A percentile compares a stretch with the other conserved stretches of the same genome.
These are phyloP conservation scores for Mastomys coucha DNA, from an alignment of 2,113 vertebrate species.

Conservation along the genomic window DNA sequence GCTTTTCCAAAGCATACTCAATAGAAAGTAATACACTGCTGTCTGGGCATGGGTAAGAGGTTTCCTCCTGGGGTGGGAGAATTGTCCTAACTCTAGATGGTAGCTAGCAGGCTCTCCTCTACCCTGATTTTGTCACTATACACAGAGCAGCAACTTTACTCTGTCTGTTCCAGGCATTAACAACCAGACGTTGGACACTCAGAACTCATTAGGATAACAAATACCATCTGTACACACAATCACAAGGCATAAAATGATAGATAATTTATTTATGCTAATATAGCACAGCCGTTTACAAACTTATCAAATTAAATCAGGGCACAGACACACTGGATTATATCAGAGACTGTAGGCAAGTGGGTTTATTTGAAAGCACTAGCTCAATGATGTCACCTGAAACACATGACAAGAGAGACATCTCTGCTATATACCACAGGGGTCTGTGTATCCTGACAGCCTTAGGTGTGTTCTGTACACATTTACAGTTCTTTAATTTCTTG, in stretches of 20 bases:
- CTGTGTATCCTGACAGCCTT: neutral
- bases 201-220: neutral
- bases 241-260: neutral
- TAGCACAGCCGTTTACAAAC: neutral
- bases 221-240: neutral
- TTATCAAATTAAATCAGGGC: neutral
- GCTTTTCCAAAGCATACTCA: conserved; percentile 33
- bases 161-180: neutral
- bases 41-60: neutral
- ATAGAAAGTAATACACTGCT: conserved; percentile 11
- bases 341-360: neutral
- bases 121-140: neutral
- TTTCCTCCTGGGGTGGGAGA: neutral
- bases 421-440: neutral
- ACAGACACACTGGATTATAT: neutral
- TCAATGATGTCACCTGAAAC: neutral
- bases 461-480: neutral
- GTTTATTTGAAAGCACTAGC: neutral
- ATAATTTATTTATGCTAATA: neutral
- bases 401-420: neutral
- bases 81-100: conserved; percentile 15
- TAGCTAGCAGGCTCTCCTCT: neutral
- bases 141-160: neutral
- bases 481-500: neutral
- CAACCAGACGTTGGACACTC: neutral